phyloP scores from a whole-genome alignment of 2,888 invertebrate genomes.

The Sesia bembeciformis region DNA sequence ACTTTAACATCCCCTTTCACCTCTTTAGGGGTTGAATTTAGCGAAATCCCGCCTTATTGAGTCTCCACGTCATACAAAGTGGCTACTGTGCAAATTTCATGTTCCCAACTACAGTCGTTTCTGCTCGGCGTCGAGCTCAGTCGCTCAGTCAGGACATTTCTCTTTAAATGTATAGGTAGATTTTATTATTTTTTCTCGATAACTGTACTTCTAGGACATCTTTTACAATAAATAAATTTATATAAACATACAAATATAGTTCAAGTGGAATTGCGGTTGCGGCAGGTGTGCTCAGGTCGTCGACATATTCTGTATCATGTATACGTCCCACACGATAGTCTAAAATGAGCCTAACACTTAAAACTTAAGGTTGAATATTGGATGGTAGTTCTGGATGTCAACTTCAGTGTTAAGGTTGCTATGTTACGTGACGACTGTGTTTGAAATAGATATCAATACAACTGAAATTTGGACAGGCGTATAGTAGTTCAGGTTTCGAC shows the following conservation, averaged over 20 bases:
- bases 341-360: background rate
- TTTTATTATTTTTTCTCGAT: no score
- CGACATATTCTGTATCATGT: constrained; percentile 33
- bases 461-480: background rate
- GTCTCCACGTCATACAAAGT: no score
- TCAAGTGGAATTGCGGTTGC: constrained; percentile 38
- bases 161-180: no score
- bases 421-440: constrained; percentile 11
- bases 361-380: background rate
- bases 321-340: background rate
- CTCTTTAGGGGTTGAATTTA: no score
- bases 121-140: no score
- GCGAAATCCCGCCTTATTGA: no score
- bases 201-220: no score
- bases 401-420: constrained; percentile 24
- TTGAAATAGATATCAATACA: background rate
- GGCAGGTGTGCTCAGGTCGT: constrained; percentile 52
- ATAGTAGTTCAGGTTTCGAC: no score
- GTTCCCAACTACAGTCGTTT: no score
- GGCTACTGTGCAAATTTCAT: no score
- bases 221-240: background rate
- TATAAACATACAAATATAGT: constrained; percentile 21
- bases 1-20: no score
- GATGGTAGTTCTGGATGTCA: background rate
- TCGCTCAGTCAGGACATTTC: no score